Percentiles rank a stretch among this genome's conserved stretches.
Evolutionary conservation across 2,888 invertebrate genomes (phyloP).

Genomic region (Petrolisthes cinctipes): DNA sequence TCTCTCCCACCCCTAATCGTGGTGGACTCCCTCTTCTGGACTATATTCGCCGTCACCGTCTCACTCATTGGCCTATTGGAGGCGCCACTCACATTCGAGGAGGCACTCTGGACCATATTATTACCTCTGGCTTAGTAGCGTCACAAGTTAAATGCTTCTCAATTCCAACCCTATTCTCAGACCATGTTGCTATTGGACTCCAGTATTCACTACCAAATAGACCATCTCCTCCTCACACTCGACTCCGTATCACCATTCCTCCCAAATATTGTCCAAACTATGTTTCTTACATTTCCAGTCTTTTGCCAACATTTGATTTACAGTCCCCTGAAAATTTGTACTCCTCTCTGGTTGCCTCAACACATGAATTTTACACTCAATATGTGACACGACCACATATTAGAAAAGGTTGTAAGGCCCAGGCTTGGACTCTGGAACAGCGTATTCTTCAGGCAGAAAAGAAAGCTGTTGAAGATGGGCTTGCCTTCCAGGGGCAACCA

Average conservation of each 20-base stretch:
- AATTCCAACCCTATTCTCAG: neutral
- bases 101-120: slow-evolving; percentile 26
- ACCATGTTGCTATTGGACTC: no score
- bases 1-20: neutral
- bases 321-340: slow-evolving; percentile 12
- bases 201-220: no score
- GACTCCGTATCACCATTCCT: neutral
- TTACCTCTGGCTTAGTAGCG: slow-evolving; percentile 15
- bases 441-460: slow-evolving; percentile 11
- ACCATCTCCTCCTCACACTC: no score
- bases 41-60: neutral
- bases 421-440: neutral
- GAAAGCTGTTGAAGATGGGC: neutral
- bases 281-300: neutral
- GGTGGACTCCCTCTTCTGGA: neutral
- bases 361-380: slow-evolving; percentile 10
- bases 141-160: slow-evolving; percentile 3
- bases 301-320: slow-evolving; percentile 3
- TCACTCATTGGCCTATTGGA: slow-evolving; percentile 16
- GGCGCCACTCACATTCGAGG: slow-evolving; percentile 22
- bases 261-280: neutral
- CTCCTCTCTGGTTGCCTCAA: neutral
- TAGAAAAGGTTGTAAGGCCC: neutral
- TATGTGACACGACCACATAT: slow-evolving; percentile 1
- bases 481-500: slow-evolving; percentile 10